Conservation (phyloP, 2,113 vertebrate species). For the Sula dactylatra region DNA sequence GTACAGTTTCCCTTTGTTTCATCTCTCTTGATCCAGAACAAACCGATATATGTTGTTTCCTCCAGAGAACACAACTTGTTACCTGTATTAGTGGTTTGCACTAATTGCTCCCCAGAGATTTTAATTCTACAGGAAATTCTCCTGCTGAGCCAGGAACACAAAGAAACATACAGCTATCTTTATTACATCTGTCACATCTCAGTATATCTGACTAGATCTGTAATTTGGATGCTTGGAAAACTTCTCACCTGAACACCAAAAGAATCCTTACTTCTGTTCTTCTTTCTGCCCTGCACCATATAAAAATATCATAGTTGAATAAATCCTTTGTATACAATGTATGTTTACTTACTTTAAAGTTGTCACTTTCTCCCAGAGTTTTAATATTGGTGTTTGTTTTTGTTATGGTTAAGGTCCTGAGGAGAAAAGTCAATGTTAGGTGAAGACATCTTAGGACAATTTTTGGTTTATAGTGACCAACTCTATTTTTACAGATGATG, state of each 20-base stretch:
- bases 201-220: not conserved
- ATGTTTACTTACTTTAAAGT: not conserved
- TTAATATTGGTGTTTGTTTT: not conserved
- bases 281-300: not conserved
- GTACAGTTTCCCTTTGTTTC: not conserved
- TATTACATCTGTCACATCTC: not conserved
- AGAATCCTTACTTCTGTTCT: not conserved
- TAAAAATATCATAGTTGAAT: not conserved
- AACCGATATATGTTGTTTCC: not conserved
- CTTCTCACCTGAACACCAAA: not conserved
- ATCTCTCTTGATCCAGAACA: not conserved
- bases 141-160: not conserved
- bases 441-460: not conserved
- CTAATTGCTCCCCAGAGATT: conserved; percentile 6
- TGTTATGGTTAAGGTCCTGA: not conserved
- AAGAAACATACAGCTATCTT: not conserved
- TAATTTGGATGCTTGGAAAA: not conserved
- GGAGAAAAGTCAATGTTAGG: not conserved
- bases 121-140: not conserved
- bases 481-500: not conserved
- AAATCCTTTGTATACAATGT: not conserved
- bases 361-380: not conserved
- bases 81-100: not conserved
- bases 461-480: not conserved
- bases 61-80: not conserved